phyloP scores from a whole-genome alignment of 1,140 invertebrate species.

The Fopius arisanus region DNA sequence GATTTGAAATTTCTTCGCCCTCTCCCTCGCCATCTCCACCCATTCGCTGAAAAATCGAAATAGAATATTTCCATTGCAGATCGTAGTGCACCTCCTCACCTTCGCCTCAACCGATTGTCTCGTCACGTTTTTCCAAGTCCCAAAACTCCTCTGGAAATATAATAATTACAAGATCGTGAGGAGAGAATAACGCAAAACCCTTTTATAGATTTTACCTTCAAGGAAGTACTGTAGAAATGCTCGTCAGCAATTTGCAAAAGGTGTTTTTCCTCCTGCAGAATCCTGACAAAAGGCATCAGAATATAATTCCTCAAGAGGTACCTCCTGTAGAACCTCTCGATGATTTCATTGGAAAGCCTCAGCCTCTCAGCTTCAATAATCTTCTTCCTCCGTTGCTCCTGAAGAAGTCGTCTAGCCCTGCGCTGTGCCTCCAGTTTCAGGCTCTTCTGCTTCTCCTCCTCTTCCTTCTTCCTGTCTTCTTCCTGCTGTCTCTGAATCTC shows the following conservation, averaged over 20 bases:
- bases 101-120: slow-evolving; percentile 30
- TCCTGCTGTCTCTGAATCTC: slow-evolving; percentile 44
- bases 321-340: slow-evolving; percentile 48
- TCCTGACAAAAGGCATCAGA: slow-evolving; percentile 42
- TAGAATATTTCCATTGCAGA: slow-evolving; percentile 46
- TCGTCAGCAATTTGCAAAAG: slow-evolving; percentile 40
- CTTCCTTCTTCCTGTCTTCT: slow-evolving; percentile 36
- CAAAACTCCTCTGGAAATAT: slow-evolving; percentile 36
- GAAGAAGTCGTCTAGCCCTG: slow-evolving; percentile 48
- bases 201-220: too few relatives aligned
- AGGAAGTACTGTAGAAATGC: slow-evolving; percentile 39
- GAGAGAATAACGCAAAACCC: too few relatives aligned
- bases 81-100: slow-evolving; percentile 32
- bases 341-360: slow-evolving; percentile 39
- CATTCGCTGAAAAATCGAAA: slow-evolving; percentile 41
- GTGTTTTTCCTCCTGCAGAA: slow-evolving; percentile 44
- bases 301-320: slow-evolving; percentile 51
- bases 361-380: slow-evolving; percentile 44
- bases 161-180: too few relatives aligned
- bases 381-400: slow-evolving; percentile 48
- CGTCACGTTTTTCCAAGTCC: background rate
- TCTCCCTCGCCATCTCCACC: slow-evolving; percentile 35
- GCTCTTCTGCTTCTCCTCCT: slow-evolving; percentile 43
- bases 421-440: slow-evolving; percentile 40
- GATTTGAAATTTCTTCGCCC: slow-evolving; percentile 47